Evolutionary conservation across 2,113 vertebrate species (phyloP), one percentile per base, ranked within the genome.

Genomic region (Cryptomyrus ogoouensis): DNA sequence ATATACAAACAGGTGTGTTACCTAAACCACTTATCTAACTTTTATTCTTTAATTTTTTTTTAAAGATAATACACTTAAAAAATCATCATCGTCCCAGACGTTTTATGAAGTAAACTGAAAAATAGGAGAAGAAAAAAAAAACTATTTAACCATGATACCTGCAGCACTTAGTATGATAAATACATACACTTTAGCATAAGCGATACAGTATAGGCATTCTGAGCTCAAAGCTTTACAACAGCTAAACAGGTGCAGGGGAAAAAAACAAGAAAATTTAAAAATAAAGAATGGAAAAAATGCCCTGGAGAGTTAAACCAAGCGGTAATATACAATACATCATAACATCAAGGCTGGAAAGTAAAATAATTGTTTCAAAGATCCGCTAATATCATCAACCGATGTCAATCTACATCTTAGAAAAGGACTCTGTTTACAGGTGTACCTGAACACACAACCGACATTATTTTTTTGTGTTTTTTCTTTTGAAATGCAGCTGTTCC

Each of bases 1-100:
- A 97, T 97, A 97, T 97, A 97, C 96, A 97, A 97, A 97, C 96
- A 95, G 95, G 94, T 96, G 91, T 92, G 94, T 95, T 95, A 96
- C 94, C 96, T 96, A 96, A 96, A 96, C 95, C 95, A 96, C 96
- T 95, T 95, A 95, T 95, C 95, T 96, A 96, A 95, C 94, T 94
- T 94, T 94, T 94, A 92, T 93, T 93, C 91, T 95, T 95, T 94
- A 92, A 70, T 47, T 50, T 62, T 91, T 94, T 92, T 95, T 93
- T 92, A 88, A 94, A 95, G 96, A 96, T 96, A 96, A 95, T 95
- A 96, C 95, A 96, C 93, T 94, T 94, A 91, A 93, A 94, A 95
- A 95, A 95, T 94, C 93, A 90, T 87, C 84, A 93, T 94, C 95
- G 95, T 96, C 95, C 95, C 95, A 96, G 95, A 96, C 95, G 94